Percentiles rank a stretch among this genome's conserved stretches.
phyloP scores from a whole-genome alignment of 2,888 invertebrate species.

The Spodoptera littoralis region DNA sequence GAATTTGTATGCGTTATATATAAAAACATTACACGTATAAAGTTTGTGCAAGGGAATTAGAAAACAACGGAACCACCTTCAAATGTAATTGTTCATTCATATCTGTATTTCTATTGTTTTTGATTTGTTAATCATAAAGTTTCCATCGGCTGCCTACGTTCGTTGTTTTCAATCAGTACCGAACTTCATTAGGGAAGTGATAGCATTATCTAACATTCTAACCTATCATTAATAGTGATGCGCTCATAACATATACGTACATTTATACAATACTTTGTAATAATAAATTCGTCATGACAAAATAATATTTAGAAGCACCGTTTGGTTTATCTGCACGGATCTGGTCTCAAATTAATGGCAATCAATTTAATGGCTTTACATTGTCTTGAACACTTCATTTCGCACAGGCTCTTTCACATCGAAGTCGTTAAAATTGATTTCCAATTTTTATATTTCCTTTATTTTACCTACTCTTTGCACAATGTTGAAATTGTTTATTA shows the following conservation, averaged over 20 bases:
- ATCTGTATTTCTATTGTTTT: too few relatives aligned
- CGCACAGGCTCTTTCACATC: conserved; percentile 36
- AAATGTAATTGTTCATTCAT: too few relatives aligned
- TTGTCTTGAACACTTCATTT: conserved; percentile 56
- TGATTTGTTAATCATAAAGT: not conserved
- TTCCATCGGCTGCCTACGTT: conserved; percentile 8
- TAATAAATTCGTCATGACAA: too few relatives aligned
- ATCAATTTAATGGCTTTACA: conserved; percentile 63
- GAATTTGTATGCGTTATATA: too few relatives aligned
- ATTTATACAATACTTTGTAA: too few relatives aligned
- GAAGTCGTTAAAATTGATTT: conserved; percentile 43
- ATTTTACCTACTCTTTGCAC: conserved; percentile 5
- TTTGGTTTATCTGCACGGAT: conserved; percentile 52
- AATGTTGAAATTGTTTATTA: conserved; percentile 14
- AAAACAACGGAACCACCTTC: too few relatives aligned
- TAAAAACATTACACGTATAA: too few relatives aligned
- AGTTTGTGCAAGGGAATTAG: too few relatives aligned
- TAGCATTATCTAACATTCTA: conserved; percentile 31
- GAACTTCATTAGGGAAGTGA: conserved; percentile 13
- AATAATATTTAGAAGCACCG: not conserved
- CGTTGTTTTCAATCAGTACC: not conserved
- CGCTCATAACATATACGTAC: not conserved
- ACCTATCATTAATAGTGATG: conserved; percentile 20
- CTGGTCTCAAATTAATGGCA: conserved; percentile 61
- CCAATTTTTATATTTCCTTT: conserved; percentile 9